Base-by-base conservation (phyloP, 2,113 vertebrate species). In the Strix aluco region DNA sequence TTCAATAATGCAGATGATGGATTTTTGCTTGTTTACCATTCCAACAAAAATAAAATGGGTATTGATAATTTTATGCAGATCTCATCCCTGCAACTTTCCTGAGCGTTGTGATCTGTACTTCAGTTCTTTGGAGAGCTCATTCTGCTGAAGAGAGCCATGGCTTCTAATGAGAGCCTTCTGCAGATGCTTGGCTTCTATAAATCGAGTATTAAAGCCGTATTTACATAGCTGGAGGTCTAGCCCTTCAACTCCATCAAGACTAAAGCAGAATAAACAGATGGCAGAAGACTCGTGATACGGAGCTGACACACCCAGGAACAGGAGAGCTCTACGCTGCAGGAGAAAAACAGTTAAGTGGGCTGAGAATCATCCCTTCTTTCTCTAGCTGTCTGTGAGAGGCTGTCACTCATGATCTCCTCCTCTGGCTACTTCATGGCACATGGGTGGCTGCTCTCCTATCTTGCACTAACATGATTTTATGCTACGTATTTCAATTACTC, bases 401-500 rank as follows among this genome's bases (percentile, higher is more conserved):
- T 61, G 52, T 52, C 65, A 63, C 62, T 73, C 46, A 8, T 18
- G 38, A 54, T 47, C 47, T 85, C 70, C 63, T 86, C 40, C 57
- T 80, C 3, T 0, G 42, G 84, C 92, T 95, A 80, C 19, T 94
- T 86, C 21, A 12, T 73, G 87, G 91, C 67, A 89, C 81, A 95
- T 11, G 70, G 65, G 65, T 70, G 65, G 73, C 69, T 84, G 83
- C 72, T 72, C 91, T 85, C 81, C 86, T 52, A 11, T 38, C 55
- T 47, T 59, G n/a, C 55, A 11, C 55, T 66, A 69, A 54, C 65
- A 65, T 47, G 29, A 82, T 87, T 87, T 95, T 14, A 73, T 81
- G 83, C 54, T 77, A 30, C 15, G 4, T 70, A 47, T 95, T 95
- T 86, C 84, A 78, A 42, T 94, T 94, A 94, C 63, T 94, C 81